Conservation (phyloP, 2,888 invertebrate species). For the Rhagonycha lutea region DNA sequence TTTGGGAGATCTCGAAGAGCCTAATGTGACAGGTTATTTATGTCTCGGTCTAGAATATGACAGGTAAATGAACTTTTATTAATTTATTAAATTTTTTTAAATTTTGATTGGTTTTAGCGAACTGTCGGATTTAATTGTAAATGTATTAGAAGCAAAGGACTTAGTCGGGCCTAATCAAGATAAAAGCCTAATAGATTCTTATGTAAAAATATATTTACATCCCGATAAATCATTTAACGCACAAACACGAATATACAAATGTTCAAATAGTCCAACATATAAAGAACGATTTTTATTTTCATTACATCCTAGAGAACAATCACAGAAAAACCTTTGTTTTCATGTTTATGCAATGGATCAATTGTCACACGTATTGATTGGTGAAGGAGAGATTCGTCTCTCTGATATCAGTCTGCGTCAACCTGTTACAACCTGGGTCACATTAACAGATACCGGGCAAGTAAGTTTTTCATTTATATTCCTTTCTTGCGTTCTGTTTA, state of each 20-base stretch:
- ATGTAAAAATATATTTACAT: slow-evolving; percentile 74
- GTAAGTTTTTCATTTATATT: slow-evolving; percentile 46
- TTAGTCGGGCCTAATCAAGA: slow-evolving; percentile 65
- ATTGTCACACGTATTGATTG: slow-evolving; percentile 65
- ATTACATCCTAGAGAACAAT: slow-evolving; percentile 63
- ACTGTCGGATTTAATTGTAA: slow-evolving; percentile 65
- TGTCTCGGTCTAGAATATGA: slow-evolving; percentile 80
- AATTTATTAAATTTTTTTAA: not conserved
- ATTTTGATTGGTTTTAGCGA: slow-evolving; percentile 48
- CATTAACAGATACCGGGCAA: slow-evolving; percentile 73
- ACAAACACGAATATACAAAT: slow-evolving; percentile 72
- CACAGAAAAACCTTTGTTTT: slow-evolving; percentile 65
- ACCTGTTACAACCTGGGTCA: slow-evolving; percentile 79
- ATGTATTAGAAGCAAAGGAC: slow-evolving; percentile 77
- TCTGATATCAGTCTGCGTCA: slow-evolving; percentile 66
- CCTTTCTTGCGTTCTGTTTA: not conserved
- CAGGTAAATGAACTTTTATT: slow-evolving; percentile 58
- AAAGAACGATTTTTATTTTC: slow-evolving; percentile 76
- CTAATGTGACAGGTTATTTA: slow-evolving; percentile 73
- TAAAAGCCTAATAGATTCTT: slow-evolving; percentile 69
- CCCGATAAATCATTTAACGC: slow-evolving; percentile 71
- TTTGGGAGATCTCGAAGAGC: slow-evolving; percentile 70
- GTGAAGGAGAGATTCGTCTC: slow-evolving; percentile 71
- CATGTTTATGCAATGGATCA: slow-evolving; percentile 70
- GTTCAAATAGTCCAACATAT: slow-evolving; percentile 72